Evolutionary conservation across 2,888 invertebrate genomes (phyloP).

Genomic region (Temnothorax rugatulus): DNA sequence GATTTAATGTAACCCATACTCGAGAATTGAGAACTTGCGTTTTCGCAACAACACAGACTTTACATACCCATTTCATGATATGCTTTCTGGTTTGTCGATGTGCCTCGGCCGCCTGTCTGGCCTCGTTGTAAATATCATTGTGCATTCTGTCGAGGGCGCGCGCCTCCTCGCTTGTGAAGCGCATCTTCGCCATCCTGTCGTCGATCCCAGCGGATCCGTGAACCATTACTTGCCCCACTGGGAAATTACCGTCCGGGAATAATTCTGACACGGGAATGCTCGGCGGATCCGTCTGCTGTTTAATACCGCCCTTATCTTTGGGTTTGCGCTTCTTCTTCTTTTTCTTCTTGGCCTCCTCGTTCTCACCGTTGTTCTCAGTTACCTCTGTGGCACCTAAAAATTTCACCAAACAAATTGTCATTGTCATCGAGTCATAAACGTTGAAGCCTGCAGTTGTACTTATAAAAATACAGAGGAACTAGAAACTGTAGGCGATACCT

Average conservation of each 20-base stretch:
- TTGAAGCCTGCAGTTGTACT: neutral
- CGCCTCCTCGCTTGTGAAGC: conserved; percentile 95
- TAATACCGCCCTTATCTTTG: conserved; percentile 86
- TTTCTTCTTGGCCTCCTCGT: conserved; percentile 89
- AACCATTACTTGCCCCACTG: conserved; percentile 96
- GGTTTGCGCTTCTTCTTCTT: conserved; percentile 88
- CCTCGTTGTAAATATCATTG: conserved; percentile 97
- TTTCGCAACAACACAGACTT: neutral
- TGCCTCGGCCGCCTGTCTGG: conserved; percentile 98
- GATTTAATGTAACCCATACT: neutral
- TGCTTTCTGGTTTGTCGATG: conserved; percentile 97
- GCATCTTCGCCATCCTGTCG: conserved; percentile 94
- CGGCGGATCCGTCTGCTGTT: conserved; percentile 93
- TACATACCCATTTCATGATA: conserved; percentile 93
- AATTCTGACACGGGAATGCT: conserved; percentile 95
- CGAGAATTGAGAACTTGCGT: neutral
- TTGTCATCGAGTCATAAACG: neutral
- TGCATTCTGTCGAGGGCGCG: conserved; percentile 96
- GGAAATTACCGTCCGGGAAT: conserved; percentile 94
- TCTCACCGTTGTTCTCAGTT: conserved; percentile 86
- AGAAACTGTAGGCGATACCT: conserved; percentile 61
- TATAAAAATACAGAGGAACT: neutral
- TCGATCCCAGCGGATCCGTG: conserved; percentile 92
- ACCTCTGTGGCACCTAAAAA: conserved; percentile 49
- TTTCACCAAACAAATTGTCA: neutral